A percentile compares a stretch with the other conserved stretches of the same genome.
Evolutionary conservation across 2,888 invertebrate species (phyloP).

Genomic region (Dicroscelio sp.): DNA sequence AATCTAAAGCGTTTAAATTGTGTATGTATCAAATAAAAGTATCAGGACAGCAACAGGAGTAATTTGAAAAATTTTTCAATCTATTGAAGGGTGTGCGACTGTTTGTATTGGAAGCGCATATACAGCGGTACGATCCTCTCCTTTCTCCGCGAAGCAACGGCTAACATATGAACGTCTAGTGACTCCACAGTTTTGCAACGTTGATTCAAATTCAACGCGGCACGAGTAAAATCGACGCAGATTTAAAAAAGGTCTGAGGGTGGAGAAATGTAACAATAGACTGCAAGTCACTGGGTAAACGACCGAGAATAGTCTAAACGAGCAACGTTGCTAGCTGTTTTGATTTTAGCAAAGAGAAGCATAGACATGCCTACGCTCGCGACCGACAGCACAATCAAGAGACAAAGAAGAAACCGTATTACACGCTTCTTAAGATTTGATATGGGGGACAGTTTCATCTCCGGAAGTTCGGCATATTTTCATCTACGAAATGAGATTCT

Average conservation of each 20-base stretch:
- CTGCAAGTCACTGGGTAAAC: constrained; percentile 91
- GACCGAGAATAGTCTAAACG: constrained; percentile 91
- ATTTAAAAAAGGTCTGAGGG: constrained; percentile 89
- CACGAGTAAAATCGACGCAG: constrained; percentile 90
- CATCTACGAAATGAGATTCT: constrained; percentile 74
- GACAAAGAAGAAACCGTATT: constrained; percentile 80
- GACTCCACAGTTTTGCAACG: constrained; percentile 90
- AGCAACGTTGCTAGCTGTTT: constrained; percentile 88
- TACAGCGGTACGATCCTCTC: constrained; percentile 72
- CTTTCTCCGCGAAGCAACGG: constrained; percentile 88
- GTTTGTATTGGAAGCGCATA: constrained; percentile 81
- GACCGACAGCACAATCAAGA: constrained; percentile 63
- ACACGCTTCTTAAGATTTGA: constrained; percentile 74
- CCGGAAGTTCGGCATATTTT: constrained; percentile 79
- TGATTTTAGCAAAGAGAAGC: constrained; percentile 82
- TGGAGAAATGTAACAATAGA: constrained; percentile 89
- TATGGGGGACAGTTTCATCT: constrained; percentile 60
- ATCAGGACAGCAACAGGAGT: constrained; percentile 75
- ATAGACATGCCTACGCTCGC: constrained; percentile 52
- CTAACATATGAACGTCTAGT: constrained; percentile 91
- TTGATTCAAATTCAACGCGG: constrained; percentile 90
- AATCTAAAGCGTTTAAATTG: constrained; percentile 73
- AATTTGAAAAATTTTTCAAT: constrained; percentile 83
- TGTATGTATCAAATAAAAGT: constrained; percentile 75
- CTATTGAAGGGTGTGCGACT: constrained; percentile 79